These are phyloP conservation scores for Drosophila orena DNA, from an alignment of 1,140 invertebrate genomes.

Conservation along the genomic window DNA sequence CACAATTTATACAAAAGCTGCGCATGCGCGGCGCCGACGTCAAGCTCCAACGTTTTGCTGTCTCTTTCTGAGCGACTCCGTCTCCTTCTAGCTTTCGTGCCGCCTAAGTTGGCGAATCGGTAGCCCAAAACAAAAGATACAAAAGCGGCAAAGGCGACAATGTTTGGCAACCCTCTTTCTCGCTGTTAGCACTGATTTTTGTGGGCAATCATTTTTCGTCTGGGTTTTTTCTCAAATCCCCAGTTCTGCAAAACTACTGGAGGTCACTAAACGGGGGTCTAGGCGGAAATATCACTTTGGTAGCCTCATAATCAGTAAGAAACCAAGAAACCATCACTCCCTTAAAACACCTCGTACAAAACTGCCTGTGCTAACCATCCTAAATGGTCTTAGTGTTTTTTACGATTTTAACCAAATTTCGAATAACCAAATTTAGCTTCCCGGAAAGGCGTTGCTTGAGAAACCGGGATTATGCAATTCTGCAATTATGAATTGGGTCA, in stretches of 20 bases:
- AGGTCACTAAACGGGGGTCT: slow-evolving; percentile 41
- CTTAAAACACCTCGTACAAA: not conserved
- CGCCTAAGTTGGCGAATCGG: slow-evolving; percentile 58
- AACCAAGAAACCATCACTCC: slow-evolving; percentile 1
- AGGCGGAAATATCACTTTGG: slow-evolving; percentile 47
- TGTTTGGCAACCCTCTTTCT: slow-evolving; percentile 59
- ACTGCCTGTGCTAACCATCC: slow-evolving; percentile 25
- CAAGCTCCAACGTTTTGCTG: slow-evolving; percentile 30
- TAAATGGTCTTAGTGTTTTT: slow-evolving; percentile 52
- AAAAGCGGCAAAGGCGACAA: slow-evolving; percentile 26
- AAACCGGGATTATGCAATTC: slow-evolving; percentile 64
- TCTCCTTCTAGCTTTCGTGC: slow-evolving; percentile 9
- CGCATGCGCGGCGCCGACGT: slow-evolving; percentile 58
- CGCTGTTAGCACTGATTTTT: slow-evolving; percentile 17
- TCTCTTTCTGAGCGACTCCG: slow-evolving; percentile 8
- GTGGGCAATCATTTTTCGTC: slow-evolving; percentile 39
- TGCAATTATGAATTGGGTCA: slow-evolving; percentile 80
- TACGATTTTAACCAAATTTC: slow-evolving; percentile 53
- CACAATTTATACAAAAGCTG: slow-evolving; percentile 75
- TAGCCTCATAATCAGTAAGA: slow-evolving; percentile 1
- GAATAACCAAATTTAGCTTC: slow-evolving; percentile 52
- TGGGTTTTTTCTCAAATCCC: slow-evolving; percentile 33
- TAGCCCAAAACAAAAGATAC: slow-evolving; percentile 72
- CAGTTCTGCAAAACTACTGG: slow-evolving; percentile 61
- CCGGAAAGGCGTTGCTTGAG: slow-evolving; percentile 66